These are phyloP conservation scores for Temnothorax nylanderi DNA, from an alignment of 1,140 invertebrate species.

Conservation along the genomic window DNA sequence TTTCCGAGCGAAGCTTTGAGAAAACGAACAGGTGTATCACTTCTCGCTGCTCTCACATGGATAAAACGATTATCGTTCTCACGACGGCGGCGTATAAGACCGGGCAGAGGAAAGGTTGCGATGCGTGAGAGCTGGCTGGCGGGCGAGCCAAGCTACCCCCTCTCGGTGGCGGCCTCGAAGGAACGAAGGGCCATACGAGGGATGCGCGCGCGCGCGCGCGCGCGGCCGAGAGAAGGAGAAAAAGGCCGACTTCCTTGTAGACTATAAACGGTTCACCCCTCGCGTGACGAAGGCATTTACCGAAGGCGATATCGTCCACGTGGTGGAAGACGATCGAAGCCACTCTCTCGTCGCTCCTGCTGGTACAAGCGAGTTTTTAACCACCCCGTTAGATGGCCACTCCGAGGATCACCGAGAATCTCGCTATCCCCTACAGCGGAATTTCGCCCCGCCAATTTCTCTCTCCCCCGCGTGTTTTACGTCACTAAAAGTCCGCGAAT, in stretches of 20 bases:
- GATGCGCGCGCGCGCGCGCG: background rate
- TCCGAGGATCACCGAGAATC: conserved; percentile 19
- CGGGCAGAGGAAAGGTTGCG: conserved; percentile 57
- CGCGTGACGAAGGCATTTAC: conserved; percentile 70
- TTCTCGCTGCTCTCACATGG: conserved; percentile 42
- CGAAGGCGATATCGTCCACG: conserved; percentile 58
- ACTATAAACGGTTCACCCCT: conserved; percentile 67
- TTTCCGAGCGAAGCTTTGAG: conserved; percentile 44
- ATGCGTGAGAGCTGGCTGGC: conserved; percentile 21
- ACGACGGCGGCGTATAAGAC: conserved; percentile 48
- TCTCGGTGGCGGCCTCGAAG: conserved; percentile 11
- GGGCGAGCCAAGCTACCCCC: conserved; percentile 37
- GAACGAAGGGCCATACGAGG: conserved; percentile 8
- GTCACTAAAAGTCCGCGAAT: conserved; percentile 9
- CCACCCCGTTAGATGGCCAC: conserved; percentile 60
- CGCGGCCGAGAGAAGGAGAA: conserved; percentile 6
- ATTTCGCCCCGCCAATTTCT: background rate
- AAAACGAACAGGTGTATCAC: conserved; percentile 59
- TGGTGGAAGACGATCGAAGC: conserved; percentile 62
- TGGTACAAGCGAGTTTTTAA: conserved; percentile 58
- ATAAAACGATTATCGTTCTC: conserved; percentile 61
- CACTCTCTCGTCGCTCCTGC: conserved; percentile 42
- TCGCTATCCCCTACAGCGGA: background rate
- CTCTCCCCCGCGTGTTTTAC: background rate
- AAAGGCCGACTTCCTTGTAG: conserved; percentile 53